Evolutionary conservation across 35 echinoderm and acorn worm species (phyloP).

Genomic region (Hemicentrotus pulcherrimus): DNA sequence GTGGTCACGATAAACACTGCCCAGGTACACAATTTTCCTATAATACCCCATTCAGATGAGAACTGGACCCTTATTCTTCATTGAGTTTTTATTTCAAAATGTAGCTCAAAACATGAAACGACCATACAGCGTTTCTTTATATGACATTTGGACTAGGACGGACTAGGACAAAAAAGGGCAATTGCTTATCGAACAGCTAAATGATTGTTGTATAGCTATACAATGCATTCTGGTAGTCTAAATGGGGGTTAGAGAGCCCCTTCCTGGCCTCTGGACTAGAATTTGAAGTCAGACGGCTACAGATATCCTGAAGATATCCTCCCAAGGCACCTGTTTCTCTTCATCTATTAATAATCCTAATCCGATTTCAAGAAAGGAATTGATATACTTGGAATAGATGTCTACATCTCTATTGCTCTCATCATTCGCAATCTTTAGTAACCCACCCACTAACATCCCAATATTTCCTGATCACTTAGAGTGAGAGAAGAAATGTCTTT

Average conservation of each 20-base stretch:
- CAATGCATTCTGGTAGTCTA: too few relatives aligned
- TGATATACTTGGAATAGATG: not conserved
- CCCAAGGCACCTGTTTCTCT: not conserved
- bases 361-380: slow-evolving; percentile 5
- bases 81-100: too few relatives aligned
- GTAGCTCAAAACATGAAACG: too few relatives aligned
- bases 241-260: not conserved
- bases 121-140: too few relatives aligned
- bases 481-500: not conserved
- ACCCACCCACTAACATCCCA: not conserved
- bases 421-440: not conserved
- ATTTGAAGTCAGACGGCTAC: not conserved
- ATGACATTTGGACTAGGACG: too few relatives aligned
- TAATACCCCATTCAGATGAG: too few relatives aligned
- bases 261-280: not conserved
- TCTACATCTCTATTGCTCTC: not conserved
- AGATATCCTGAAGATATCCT: not conserved
- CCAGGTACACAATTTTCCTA: too few relatives aligned
- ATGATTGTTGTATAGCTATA: too few relatives aligned
- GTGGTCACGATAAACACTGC: too few relatives aligned
- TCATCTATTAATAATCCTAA: slow-evolving; percentile 20
- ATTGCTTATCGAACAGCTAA: too few relatives aligned
- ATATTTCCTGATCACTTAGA: not conserved
- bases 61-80: too few relatives aligned
- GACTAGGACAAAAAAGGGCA: too few relatives aligned